A percentile compares a stretch with the other conserved stretches of the same genome.
phyloP scores from a whole-genome alignment of 1,140 invertebrate species.

The Delia radicum region DNA sequence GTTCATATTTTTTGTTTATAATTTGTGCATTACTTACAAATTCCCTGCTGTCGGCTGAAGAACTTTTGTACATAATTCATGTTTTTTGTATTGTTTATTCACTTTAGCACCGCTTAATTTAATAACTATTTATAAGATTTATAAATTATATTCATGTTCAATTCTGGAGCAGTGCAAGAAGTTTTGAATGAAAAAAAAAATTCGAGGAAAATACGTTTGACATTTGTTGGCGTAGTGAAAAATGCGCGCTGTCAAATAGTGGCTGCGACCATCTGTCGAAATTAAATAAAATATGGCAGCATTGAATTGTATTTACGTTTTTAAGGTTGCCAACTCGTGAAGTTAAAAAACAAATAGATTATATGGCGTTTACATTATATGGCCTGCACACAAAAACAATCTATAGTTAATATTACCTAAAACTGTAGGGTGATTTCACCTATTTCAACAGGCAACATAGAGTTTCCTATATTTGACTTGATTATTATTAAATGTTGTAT shows the following conservation, averaged over 20 bases:
- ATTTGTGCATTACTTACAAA: not conserved
- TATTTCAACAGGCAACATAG: too few species aligned
- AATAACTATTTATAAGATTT: not conserved
- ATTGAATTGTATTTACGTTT: too few species aligned
- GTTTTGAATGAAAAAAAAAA: constrained; percentile 19
- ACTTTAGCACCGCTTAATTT: not conserved
- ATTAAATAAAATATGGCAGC: too few species aligned
- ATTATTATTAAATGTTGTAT: too few species aligned
- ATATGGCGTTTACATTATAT: too few species aligned
- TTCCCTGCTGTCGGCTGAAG: constrained; percentile 6
- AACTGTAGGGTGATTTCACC: too few species aligned
- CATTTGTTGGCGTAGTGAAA: constrained; percentile 14
- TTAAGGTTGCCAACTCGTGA: too few species aligned
- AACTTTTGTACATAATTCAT: constrained; percentile 15
- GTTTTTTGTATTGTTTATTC: not conserved
- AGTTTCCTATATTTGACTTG: too few species aligned
- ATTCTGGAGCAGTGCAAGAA: not conserved
- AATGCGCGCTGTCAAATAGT: not conserved
- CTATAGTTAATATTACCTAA: too few species aligned
- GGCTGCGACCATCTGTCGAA: too few species aligned
- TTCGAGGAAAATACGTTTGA: not conserved
- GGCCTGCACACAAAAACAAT: too few species aligned
- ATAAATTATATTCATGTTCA: constrained; percentile 5
- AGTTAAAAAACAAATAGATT: too few species aligned
- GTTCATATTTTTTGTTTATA: not conserved